Percentiles rank a stretch among this genome's conserved stretches.
phyloP scores from a whole-genome alignment of 2,797 vertebrate species.

The Fistularia tabacaria region DNA sequence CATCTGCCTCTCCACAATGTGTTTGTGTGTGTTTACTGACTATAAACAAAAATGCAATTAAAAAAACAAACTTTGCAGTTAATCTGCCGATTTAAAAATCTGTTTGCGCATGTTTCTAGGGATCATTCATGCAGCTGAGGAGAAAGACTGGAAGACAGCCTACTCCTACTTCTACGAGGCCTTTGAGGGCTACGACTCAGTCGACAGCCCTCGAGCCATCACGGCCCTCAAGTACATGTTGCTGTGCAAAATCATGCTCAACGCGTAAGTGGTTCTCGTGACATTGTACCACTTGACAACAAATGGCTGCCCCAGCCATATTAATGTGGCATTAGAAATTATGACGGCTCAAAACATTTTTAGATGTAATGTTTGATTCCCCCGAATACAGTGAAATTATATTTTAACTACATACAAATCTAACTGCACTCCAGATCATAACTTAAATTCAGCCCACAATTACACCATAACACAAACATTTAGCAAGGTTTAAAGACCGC shows the following conservation, averaged over 20 bases:
- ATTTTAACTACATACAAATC: no score
- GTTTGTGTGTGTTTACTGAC: no score
- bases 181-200: conserved; percentile 96
- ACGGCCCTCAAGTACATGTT: conserved; percentile 98
- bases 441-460: no score
- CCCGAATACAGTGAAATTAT: not conserved
- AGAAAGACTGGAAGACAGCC: conserved; percentile 99
- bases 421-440: no score
- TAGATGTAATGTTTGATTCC: not conserved
- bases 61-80: not conserved
- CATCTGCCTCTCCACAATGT: not conserved
- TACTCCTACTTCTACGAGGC: conserved; percentile 99
- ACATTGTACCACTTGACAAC: not conserved
- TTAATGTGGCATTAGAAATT: no score
- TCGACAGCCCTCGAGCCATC: conserved; percentile 93
- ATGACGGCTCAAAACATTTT: no score
- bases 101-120: conserved; percentile 65
- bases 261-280: conserved; percentile 74
- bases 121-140: conserved; percentile 96
- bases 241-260: conserved; percentile 99
- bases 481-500: no score
- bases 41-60: not conserved
- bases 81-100: not conserved
- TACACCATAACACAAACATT: no score
- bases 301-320: no score